A percentile compares a stretch with the other conserved stretches of the same genome.
Conservation (phyloP, 2,888 invertebrate species). For the Reticulitermes lucifugus region DNA sequence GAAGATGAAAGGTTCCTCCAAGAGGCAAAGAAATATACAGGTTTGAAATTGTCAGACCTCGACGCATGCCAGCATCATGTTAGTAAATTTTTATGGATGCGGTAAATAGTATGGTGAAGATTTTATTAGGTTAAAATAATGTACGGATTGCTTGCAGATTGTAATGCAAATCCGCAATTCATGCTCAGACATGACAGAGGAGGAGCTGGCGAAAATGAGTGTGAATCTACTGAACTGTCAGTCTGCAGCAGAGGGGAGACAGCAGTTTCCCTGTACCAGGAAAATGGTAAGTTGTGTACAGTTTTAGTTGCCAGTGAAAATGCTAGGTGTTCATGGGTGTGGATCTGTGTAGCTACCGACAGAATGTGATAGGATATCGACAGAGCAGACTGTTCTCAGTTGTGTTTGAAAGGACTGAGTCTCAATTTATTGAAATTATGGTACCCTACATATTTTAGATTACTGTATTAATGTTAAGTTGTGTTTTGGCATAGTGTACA, state of each 20-base stretch:
- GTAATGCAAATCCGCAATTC: conserved; percentile 70
- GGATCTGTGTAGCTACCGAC: too few species aligned
- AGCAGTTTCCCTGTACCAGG: conserved; percentile 70
- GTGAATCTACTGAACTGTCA: conserved; percentile 78
- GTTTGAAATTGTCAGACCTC: conserved; percentile 69
- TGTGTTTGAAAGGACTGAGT: too few species aligned
- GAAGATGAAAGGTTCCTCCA: conserved; percentile 73
- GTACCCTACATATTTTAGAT: too few species aligned
- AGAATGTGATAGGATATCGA: too few species aligned
- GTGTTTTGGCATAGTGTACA: too few species aligned
- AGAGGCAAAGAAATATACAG: conserved; percentile 70
- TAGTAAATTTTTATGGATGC: conserved; percentile 50
- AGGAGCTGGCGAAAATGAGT: conserved; percentile 74
- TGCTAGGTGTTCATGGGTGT: too few species aligned
- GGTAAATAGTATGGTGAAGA: too few species aligned
- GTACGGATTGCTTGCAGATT: conserved; percentile 63
- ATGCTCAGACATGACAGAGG: conserved; percentile 72
- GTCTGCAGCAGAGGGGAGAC: conserved; percentile 71
- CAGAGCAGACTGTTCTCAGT: too few species aligned
- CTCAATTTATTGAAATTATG: too few species aligned
- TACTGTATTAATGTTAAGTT: too few species aligned
- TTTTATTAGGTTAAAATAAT: background rate
- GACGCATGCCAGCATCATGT: conserved; percentile 75
- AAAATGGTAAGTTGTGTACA: conserved; percentile 66
- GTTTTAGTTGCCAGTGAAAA: too few species aligned